Base-by-base conservation (phyloP, 2,888 invertebrate species). In the Mellilla xanthometata region DNA sequence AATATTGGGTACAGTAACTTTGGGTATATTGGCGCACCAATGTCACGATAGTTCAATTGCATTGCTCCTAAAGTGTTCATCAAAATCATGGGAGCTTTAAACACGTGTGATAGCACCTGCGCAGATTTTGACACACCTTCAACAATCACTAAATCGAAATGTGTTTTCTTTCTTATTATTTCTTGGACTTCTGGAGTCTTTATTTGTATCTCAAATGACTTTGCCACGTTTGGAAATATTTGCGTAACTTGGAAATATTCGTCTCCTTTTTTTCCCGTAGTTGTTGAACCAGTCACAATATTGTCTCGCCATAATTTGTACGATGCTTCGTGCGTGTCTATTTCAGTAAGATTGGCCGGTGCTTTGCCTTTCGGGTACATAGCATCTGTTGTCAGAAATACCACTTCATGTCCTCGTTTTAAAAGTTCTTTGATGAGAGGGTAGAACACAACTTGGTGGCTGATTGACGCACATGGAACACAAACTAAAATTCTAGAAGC, bases 321-420 rank as follows among this genome's bases (percentile, higher is more conserved):
- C 0, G 33, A 11, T 12, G 12, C 22, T 7, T 40, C 27, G 4
- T 40, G 40, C 8, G 44, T 36, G 6, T 49, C 40, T 8, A 49
- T 39, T 38, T 49, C 49, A 1, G 40, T 50, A 9, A 39, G 28
- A 39, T 81, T 85, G 0, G 36, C 39, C 2, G 64, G 65, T 0
- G 59, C 10, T 24, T 45, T 5, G 10, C 52, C 56, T 38, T 68
- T 60, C 0, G 59, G 43, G 11, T 62, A 67, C 0, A 50, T 59
- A 0, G 80, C 78, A 49, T 81, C 51, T 7, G 86, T 39, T 0
- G 86, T 81, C 2, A 82, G 49, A 0, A 82, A 60, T 0, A 72
- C 65, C 0, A 89, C 48, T 33, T 86, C 67, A 42, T 90, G 86
- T 1, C 86, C 86, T 12, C 38, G 19, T 8, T 30, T 38, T 3